Conservation (phyloP, 2,113 vertebrate species). For the Pygoscelis adeliae region DNA sequence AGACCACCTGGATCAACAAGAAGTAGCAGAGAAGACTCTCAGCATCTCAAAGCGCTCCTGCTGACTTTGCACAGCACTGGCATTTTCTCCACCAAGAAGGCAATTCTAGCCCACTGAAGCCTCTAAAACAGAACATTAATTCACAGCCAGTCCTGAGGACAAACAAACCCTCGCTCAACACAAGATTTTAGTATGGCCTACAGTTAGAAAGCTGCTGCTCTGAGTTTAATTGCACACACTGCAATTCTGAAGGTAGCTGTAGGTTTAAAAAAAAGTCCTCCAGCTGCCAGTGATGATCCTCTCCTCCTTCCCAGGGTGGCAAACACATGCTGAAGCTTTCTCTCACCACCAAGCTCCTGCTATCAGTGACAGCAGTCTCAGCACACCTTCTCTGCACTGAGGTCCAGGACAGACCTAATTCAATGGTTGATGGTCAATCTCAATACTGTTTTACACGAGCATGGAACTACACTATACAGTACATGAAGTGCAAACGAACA, state of each 20-base stretch:
- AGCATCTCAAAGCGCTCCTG: slow-evolving; percentile 11
- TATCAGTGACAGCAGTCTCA: background rate
- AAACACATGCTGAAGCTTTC: background rate
- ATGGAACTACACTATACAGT: background rate
- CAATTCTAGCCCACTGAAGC: background rate
- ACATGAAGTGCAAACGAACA: background rate
- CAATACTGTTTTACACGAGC: background rate
- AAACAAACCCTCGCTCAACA: background rate
- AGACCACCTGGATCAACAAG: slow-evolving; percentile 32
- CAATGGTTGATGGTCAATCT: background rate
- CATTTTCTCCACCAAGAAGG: background rate
- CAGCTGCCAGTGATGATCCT: background rate
- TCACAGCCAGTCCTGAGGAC: background rate
- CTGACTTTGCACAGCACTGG: background rate
- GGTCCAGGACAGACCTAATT: background rate
- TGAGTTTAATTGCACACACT: background rate
- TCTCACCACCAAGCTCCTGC: background rate
- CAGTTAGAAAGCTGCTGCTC: background rate
- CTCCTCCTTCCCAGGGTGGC: background rate
- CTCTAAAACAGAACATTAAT: background rate
- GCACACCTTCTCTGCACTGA: background rate
- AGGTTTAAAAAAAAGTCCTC: background rate
- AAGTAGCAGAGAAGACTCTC: background rate
- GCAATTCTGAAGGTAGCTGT: background rate
- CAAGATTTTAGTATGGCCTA: background rate